Percentiles rank a stretch among this genome's conserved stretches.
These are phyloP conservation scores for Chironomus tentans DNA, from an alignment of 2,888 invertebrate genomes.

Conservation along the genomic window DNA sequence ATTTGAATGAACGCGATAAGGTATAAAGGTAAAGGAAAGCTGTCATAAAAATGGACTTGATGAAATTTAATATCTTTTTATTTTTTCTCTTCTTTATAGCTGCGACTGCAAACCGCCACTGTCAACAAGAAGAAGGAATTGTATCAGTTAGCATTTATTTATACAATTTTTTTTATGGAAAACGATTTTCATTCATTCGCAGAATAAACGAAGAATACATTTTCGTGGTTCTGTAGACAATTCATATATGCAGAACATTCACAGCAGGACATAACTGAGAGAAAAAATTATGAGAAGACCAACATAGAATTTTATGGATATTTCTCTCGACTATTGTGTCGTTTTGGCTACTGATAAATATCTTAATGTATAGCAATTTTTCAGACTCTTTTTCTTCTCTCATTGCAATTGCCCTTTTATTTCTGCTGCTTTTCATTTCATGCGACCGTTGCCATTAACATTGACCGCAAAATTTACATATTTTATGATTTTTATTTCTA, in stretches of 20 bases:
- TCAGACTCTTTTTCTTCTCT: too few relatives aligned
- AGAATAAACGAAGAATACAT: neutral
- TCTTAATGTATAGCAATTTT: conserved; percentile 13
- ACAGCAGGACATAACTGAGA: conserved; percentile 15
- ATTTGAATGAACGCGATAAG: neutral
- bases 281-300: conserved; percentile 15
- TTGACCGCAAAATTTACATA: conserved; percentile 22
- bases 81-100: neutral
- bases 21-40: neutral
- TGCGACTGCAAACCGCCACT: neutral
- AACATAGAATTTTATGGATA: conserved; percentile 18
- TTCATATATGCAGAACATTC: neutral
- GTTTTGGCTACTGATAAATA: conserved; percentile 4
- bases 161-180: neutral
- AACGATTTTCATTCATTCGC: too few relatives aligned
- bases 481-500: conserved; percentile 16
- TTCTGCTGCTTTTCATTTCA: neutral
- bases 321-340: neutral
- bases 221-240: neutral
- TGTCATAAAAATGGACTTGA: conserved; percentile 24
- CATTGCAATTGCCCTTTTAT: neutral
- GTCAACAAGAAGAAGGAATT: neutral
- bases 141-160: neutral
- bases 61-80: conserved; percentile 5
- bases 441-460: conserved; percentile 11